Conservation (phyloP, 92 coral and sea anemone species). For the Palythoa heliodiscus region DNA sequence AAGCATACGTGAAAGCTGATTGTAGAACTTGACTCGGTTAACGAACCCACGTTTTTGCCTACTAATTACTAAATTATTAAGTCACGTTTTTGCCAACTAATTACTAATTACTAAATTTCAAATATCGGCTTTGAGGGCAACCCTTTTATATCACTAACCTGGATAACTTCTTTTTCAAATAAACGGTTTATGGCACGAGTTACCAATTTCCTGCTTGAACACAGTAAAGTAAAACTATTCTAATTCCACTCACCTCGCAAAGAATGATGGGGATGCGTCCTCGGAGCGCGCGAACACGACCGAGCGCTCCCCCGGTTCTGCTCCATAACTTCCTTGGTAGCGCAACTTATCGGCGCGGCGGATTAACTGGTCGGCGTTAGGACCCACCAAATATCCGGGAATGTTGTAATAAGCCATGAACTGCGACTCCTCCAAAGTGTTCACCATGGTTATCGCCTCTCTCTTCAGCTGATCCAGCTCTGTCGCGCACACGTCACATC, state of each 20-base stretch:
- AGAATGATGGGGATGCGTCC: constrained; percentile 64
- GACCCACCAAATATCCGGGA: constrained; percentile 89
- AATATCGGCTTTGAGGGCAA: no score
- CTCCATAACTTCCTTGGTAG: constrained; percentile 64
- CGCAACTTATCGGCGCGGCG: constrained; percentile 78
- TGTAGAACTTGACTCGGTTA: no score
- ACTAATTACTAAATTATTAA: no score
- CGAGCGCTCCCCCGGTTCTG: constrained; percentile 74
- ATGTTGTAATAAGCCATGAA: constrained; percentile 94
- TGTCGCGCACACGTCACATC: constrained; percentile 94
- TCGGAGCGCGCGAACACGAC: constrained; percentile 62
- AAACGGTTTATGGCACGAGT: no score
- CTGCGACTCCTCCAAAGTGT: constrained; percentile 93
- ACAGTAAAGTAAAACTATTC: background rate
- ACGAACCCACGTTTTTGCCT: no score
- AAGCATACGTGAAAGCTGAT: no score
- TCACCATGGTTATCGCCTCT: constrained; percentile 97
- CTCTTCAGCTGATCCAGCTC: constrained; percentile 88
- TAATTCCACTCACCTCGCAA: constrained; percentile 69
- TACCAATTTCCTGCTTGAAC: no score
- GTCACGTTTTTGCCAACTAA: no score
- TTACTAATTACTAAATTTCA: no score
- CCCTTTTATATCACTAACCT: no score
- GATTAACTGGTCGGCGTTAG: constrained; percentile 85
- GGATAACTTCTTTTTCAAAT: no score